Conservation (phyloP, 1,140 invertebrate genomes). For the Ylistrum balloti region DNA sequence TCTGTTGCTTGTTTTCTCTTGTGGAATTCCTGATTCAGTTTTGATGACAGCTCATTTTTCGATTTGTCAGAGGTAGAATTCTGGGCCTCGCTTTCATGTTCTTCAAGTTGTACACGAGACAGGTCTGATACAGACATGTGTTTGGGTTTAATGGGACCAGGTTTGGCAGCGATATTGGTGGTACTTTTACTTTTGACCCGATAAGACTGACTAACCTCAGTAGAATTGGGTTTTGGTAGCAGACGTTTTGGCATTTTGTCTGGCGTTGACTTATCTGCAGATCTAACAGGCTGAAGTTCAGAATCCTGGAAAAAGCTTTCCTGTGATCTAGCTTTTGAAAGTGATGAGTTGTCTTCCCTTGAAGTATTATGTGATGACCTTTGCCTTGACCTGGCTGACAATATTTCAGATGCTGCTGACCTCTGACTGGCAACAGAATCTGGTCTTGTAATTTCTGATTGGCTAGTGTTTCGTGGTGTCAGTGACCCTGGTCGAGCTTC, state of each 20-base stretch:
- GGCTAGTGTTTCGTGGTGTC: conserved; percentile 46
- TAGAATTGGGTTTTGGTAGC: conserved; percentile 69
- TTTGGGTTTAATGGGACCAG: conserved; percentile 75
- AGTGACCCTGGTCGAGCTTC: conserved; percentile 49
- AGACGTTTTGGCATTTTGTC: conserved; percentile 75
- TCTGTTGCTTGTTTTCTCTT: conserved; percentile 78
- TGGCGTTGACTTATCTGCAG: conserved; percentile 49
- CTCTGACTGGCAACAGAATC: conserved; percentile 71
- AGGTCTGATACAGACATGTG: conserved; percentile 73
- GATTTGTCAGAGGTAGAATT: conserved; percentile 68
- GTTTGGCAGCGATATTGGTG: conserved; percentile 66
- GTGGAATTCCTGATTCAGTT: conserved; percentile 76
- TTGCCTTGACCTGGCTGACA: conserved; percentile 53
- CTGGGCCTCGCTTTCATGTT: conserved; percentile 63
- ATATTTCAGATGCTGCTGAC: conserved; percentile 69
- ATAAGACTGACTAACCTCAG: conserved; percentile 67
- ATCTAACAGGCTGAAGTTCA: conserved; percentile 43
- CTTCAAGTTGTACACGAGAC: conserved; percentile 54
- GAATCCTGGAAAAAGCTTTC: conserved; percentile 72
- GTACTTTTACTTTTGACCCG: conserved; percentile 76
- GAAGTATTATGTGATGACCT: conserved; percentile 47
- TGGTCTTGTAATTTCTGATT: conserved; percentile 59
- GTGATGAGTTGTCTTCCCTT: conserved; percentile 4
- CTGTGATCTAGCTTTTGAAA: conserved; percentile 72
- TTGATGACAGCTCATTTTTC: conserved; percentile 71